Evolutionary conservation across 2,113 vertebrate genomes (phyloP), one percentile per base, ranked within the genome.

Genomic region (Prunella himalayana): DNA sequence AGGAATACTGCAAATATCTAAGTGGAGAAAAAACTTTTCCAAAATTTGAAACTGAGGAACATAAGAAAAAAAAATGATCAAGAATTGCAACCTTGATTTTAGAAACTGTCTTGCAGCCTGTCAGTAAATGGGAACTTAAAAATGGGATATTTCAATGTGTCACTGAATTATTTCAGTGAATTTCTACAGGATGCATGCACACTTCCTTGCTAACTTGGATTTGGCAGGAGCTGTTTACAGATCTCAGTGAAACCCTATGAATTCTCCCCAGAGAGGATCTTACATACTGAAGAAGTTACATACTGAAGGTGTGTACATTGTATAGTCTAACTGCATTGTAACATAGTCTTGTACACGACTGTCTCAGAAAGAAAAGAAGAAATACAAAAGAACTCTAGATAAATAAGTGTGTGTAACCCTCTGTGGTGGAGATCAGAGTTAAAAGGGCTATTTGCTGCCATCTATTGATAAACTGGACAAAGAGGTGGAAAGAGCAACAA

Each of bases 391-490:
- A 42, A 22, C 5, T 42, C 25, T 31, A 53, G 73, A 53, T 28
- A 75, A 65, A 35, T 24, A 59, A 19, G 14, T 17, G 4, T 33
- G 6, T 31, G 5, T 25, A 63, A 82, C 57, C 39, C 22, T 64
- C 41, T 44, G 61, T 22, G n/a, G 13, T 76, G 28, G 37, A 85
- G 56, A 87, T 44, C 27, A 63, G 53, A 93, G 65, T 57, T 64
- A 95, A 91, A 87, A 75, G 95, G 82, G 69, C 57, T 85, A 60
- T 96, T 95, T 96, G 92, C 92, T 96, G 94, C 94, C 92, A 94
- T 85, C 93, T 97, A 79, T 93, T 95, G 95, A 91, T 94, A 44
- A 91, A 57, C 27, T 64, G 73, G 53, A 68, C 81, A 82, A 81
- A 75, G 56, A 82, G 13, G 44, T 71, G 22, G 57, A 60, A 90